Evolutionary conservation across 1,140 invertebrate genomes (phyloP).

Genomic region (Periplaneta americana): DNA sequence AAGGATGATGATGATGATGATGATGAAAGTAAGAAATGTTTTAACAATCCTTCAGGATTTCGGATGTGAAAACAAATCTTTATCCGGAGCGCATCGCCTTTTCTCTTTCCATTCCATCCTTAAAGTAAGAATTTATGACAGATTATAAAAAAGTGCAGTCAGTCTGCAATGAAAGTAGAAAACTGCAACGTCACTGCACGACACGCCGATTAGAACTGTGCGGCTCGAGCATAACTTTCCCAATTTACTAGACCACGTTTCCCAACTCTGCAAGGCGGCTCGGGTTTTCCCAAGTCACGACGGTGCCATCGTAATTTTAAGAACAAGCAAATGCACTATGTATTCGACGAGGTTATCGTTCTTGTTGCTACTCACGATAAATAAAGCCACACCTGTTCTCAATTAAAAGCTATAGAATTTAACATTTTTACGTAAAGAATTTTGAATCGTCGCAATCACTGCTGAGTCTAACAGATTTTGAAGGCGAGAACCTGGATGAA

Average conservation of each 20-base stretch:
- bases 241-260: background rate
- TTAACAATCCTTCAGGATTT: background rate
- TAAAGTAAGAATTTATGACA: background rate
- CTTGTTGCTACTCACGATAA: background rate
- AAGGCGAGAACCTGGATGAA: too few relatives aligned
- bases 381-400: too few relatives aligned
- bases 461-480: too few relatives aligned
- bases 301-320: too few relatives aligned
- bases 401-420: too few relatives aligned
- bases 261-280: background rate
- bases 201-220: background rate
- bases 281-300: background rate
- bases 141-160: background rate
- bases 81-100: background rate
- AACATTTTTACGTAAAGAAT: too few relatives aligned
- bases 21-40: background rate
- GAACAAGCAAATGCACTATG: background rate
- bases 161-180: background rate
- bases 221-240: background rate
- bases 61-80: background rate
- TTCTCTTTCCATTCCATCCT: background rate
- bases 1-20: too few relatives aligned
- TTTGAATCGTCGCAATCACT: too few relatives aligned
- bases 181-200: background rate
- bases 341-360: background rate